phyloP scores from a whole-genome alignment of 2,113 vertebrate genomes.

The Procavia capensis region DNA sequence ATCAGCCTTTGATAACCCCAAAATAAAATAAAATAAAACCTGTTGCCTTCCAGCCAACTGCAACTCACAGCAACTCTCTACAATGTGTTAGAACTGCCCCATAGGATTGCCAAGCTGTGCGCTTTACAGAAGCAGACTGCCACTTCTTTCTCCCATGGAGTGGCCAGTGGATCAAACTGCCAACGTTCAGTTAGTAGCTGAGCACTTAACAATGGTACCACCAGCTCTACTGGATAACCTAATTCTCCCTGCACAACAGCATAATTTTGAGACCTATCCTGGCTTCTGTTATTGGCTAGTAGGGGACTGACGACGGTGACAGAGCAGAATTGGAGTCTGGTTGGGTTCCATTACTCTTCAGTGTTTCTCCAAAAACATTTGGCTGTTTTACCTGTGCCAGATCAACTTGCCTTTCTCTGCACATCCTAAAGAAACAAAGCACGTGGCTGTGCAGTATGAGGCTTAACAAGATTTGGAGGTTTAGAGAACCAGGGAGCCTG shows the following conservation, averaged over 20 bases:
- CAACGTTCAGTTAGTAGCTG: neutral
- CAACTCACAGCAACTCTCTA: neutral
- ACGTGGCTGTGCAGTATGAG: neutral
- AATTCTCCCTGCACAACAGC: neutral
- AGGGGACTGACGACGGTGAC: too few relatives aligned
- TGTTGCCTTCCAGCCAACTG: neutral
- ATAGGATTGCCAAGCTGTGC: neutral
- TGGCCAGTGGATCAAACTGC: neutral
- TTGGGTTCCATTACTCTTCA: neutral
- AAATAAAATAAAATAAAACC: neutral
- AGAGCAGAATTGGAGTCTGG: neutral
- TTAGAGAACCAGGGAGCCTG: constrained; percentile 3
- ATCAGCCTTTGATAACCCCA: neutral
- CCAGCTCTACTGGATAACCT: neutral
- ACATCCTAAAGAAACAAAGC: constrained; percentile 53
- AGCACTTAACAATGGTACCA: neutral
- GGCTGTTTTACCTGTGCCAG: constrained; percentile 13
- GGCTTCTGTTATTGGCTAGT: neutral
- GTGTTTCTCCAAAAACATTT: constrained; percentile 53
- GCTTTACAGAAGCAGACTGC: neutral
- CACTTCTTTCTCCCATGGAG: neutral
- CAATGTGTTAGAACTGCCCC: neutral
- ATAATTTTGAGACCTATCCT: neutral
- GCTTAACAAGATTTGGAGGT: constrained; percentile 8
- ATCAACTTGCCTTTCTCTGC: neutral